Evolutionary conservation across 2,888 invertebrate species (phyloP), one percentile per base, ranked within the genome.

Genomic region (Holacanthella duospinosa): DNA sequence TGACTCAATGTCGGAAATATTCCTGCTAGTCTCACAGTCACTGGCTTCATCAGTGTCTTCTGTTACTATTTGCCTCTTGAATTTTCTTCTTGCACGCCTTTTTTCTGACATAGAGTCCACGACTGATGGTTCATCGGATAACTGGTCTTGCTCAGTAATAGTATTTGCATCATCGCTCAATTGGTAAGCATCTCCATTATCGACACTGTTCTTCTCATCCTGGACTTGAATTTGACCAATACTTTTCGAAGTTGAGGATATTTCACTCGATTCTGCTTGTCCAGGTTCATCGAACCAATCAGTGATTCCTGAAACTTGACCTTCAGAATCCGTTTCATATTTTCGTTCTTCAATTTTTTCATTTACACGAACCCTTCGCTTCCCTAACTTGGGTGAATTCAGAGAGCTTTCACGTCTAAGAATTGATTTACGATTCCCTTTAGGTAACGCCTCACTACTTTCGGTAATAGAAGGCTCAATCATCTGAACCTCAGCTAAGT

Each of bases 261-360:
- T 29, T 16, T 56, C 44, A 55, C 61, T 56, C 25, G 54, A 25
- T 6, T 56, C 43, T 2, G 26, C 54, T 9, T 60, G 29, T 43
- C 48, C 48, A n/a, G 12, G 48, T 4, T 48, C 48, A 21, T 48
- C 21, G 48, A 9, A 6, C 16, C 16, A n/a, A 4, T 48, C 48
- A 9, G n/a, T 9, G 12, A 9, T 48, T 36, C 16, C 36, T 36
- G 16, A 16, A 12, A 12, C 36, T 48, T 21, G 19, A 9, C 21
- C 48, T 48, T 9, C 12, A 21, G 48, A 48, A 9, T 48, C 48
- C n/a, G 48, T 16, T 4, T 48, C 19, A 21, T 16, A 48, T 21
- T 48, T 48, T 21, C 48, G 48, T 21, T 48, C 48, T 21, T 48
- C 16, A 21, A 48, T 48, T 9, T 48, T 48, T 4, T 48, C 48